Conservation (phyloP, 2,888 invertebrate species). For the Thecocarcelia acutangulata region DNA sequence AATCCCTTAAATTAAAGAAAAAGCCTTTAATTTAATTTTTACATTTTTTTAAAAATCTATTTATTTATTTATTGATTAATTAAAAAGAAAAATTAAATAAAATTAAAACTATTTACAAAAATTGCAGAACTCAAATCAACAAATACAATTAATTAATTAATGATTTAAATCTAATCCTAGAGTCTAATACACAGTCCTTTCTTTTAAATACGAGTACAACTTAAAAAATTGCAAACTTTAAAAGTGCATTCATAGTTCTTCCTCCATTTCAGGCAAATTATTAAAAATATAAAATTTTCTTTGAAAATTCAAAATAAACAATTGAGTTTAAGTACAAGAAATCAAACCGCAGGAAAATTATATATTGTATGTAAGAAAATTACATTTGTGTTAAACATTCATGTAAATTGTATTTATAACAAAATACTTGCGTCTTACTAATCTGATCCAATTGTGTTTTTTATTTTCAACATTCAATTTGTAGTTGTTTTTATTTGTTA, state of each 20-base stretch:
- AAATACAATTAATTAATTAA: conserved; percentile 43
- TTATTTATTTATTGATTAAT: conserved; percentile 46
- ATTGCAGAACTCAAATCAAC: conserved; percentile 15
- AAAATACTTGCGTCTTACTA: conserved; percentile 37
- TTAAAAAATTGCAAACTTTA: conserved; percentile 12
- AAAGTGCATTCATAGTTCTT: conserved; percentile 2
- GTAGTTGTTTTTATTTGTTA: conserved; percentile 22
- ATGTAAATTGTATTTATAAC: conserved; percentile 36
- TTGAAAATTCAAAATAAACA: conserved; percentile 18
- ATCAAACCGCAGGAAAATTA: conserved; percentile 58
- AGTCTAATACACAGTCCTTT: conserved; percentile 50
- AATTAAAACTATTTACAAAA: conserved; percentile 40
- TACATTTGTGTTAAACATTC: conserved; percentile 39
- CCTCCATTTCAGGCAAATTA: not conserved
- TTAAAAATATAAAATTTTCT: conserved; percentile 5
- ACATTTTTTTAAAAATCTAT: conserved; percentile 42
- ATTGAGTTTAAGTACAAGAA: conserved; percentile 51
- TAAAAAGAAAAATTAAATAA: conserved; percentile 32
- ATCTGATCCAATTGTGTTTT: conserved; percentile 48
- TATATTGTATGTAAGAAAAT: conserved; percentile 21
- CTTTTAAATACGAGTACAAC: conserved; percentile 20
- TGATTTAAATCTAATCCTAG: conserved; percentile 29
- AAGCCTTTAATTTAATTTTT: not conserved
- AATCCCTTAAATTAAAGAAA: conserved; percentile 1
- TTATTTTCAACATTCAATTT: conserved; percentile 15